Conservation (phyloP, 2,888 invertebrate species). For the Cancer borealis region DNA sequence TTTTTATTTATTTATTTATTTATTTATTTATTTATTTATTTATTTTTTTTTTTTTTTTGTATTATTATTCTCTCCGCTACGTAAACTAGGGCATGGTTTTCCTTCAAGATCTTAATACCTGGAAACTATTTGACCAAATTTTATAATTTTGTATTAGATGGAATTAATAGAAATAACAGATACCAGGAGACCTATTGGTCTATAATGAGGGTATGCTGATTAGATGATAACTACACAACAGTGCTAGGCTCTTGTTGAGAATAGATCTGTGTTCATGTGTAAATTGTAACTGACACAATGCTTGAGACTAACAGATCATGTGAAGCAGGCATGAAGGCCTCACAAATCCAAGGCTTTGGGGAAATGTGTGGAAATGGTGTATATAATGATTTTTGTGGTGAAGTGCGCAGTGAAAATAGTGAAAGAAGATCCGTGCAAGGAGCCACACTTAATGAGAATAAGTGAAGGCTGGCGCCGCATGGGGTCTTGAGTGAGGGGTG, state of each 20-base stretch:
- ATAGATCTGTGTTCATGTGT: neutral
- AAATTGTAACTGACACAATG: neutral
- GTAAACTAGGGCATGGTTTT: neutral
- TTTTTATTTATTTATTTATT: too few relatives aligned
- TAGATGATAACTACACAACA: neutral
- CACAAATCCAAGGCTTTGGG: neutral
- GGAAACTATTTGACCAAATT: neutral
- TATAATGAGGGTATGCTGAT: too few relatives aligned
- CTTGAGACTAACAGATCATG: neutral
- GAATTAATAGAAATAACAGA: too few relatives aligned
- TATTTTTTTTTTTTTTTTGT: too few relatives aligned
- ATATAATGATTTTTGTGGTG: neutral
- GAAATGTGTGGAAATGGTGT: neutral
- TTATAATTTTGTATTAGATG: neutral
- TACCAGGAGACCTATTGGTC: too few relatives aligned
- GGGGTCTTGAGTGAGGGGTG: neutral
- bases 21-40: too few relatives aligned
- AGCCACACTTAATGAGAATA: neutral
- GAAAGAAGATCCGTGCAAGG: neutral
- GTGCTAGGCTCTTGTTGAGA: neutral
- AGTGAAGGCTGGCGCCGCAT: neutral
- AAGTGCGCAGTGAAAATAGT: neutral
- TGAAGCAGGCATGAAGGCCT: neutral
- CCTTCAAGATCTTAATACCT: neutral
- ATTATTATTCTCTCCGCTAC: too few relatives aligned